Evolutionary conservation across 2,113 vertebrate species (phyloP).

Genomic region (Tragulus kanchil): DNA sequence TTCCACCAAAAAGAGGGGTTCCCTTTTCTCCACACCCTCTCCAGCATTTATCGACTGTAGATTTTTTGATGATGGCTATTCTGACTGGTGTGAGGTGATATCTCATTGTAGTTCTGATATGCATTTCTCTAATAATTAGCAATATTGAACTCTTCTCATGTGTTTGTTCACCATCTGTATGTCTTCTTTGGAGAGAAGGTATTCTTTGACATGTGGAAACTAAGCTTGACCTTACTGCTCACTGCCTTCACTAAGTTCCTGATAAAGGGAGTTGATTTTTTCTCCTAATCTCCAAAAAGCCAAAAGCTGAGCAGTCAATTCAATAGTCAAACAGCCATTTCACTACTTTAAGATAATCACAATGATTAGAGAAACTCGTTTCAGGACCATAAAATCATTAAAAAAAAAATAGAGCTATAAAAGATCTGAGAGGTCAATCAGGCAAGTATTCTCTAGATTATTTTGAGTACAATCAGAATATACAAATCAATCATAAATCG

Average conservation of each 20-base stretch:
- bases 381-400: slow-evolving; percentile 44
- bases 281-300: neutral
- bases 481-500: slow-evolving; percentile 16
- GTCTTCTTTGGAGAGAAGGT: too few species aligned
- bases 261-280: neutral
- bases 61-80: too few species aligned
- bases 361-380: slow-evolving; percentile 47
- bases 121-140: too few species aligned
- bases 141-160: too few species aligned
- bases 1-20: too few species aligned
- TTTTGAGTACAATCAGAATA: slow-evolving; percentile 27
- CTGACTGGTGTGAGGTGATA: too few species aligned
- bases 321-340: neutral
- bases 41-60: too few species aligned
- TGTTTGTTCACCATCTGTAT: too few species aligned
- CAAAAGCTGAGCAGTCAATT: slow-evolving; percentile 11
- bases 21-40: too few species aligned
- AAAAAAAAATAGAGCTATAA: neutral
- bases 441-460: neutral
- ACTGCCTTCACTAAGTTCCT: neutral
- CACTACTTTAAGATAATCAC: neutral
- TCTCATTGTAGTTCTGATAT: too few species aligned
- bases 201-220: neutral
- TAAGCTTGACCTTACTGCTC: neutral
- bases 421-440: neutral